phyloP scores from a whole-genome alignment of 2,888 invertebrate genomes.

The Omphaloscelis lunosa region DNA sequence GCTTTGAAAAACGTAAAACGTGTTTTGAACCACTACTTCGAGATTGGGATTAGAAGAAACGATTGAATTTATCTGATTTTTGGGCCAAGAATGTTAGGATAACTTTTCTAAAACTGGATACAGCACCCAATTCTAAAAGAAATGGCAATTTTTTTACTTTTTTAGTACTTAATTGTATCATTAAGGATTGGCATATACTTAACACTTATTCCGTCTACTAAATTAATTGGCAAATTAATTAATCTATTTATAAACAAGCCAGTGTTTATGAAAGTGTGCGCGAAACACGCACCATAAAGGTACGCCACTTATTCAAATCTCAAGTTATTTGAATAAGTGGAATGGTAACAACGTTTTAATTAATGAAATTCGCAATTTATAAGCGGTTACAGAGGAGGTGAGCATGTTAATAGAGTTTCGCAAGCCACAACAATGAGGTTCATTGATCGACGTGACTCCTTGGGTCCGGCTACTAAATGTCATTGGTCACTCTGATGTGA shows the following conservation, averaged over 20 bases:
- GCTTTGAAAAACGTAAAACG: not conserved
- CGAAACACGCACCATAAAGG: conserved; percentile 51
- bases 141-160: not conserved
- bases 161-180: conserved; percentile 4
- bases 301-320: conserved; percentile 50
- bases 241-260: conserved; percentile 43
- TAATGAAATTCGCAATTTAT: conserved; percentile 69
- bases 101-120: not conserved
- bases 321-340: conserved; percentile 54
- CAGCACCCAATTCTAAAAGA: not conserved
- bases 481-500: conserved; percentile 47
- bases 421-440: conserved; percentile 85
- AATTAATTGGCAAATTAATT: conserved; percentile 31
- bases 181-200: not conserved
- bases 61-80: not conserved
- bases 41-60: not conserved
- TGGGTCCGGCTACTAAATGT: conserved; percentile 61
- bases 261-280: conserved; percentile 38
- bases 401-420: conserved; percentile 80
- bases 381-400: conserved; percentile 62
- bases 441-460: conserved; percentile 78
- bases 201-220: conserved; percentile 14
- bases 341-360: conserved; percentile 56
- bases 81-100: not conserved
- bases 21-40: not conserved